Base-by-base conservation (phyloP, 2,113 vertebrate species). In the Periophthalmus modestus region DNA sequence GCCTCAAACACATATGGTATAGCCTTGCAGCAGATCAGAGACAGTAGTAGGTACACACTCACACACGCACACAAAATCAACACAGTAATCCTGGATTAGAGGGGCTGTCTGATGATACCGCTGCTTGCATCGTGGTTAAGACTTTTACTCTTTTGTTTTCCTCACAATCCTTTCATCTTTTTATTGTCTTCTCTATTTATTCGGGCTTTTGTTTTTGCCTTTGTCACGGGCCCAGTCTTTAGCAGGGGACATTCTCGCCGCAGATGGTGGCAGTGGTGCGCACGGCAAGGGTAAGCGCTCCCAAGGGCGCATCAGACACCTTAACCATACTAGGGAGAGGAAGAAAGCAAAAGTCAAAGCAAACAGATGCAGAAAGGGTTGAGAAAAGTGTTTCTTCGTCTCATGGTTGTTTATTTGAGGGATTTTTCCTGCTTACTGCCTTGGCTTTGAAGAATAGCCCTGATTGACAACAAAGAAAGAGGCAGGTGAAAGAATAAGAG, bases 31-130 rank as follows among this genome's bases (percentile, higher is more conserved):
- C 52, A 78, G 80, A 85, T 86, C 83, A 83, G 69, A 85, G 62
- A 52, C 69, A 74, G 75, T 78, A 66, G 63, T 47, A 74, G 46
- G 34, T 62, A 63, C 70, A 61, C 61, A 69, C 43, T 59, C 67
- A 74, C 46, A 61, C 68, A 71, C 59, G 39, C 69, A 67, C 66
- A 78, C 54, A 86, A n/a, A 77, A 79, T 74, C 90, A 83, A 91
- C 75, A 83, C 78, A 82, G 70, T 91, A 92, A 92, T 91, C 91
- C 85, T 66, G 87, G 90, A 92, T 92, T 92, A 93, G 71, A 82
- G 73, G 58, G 77, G 84, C 82, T 89, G 76, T 85, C 84, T 70
- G 86, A 87, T 87, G 83, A 90, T 85, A 89, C 76, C 58, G 72
- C 79, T 1, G 77, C 85, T 86, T 79, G 84, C 79, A 86, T 90